phyloP scores from a whole-genome alignment of 2,113 vertebrate species.

The Arvicanthis niloticus region DNA sequence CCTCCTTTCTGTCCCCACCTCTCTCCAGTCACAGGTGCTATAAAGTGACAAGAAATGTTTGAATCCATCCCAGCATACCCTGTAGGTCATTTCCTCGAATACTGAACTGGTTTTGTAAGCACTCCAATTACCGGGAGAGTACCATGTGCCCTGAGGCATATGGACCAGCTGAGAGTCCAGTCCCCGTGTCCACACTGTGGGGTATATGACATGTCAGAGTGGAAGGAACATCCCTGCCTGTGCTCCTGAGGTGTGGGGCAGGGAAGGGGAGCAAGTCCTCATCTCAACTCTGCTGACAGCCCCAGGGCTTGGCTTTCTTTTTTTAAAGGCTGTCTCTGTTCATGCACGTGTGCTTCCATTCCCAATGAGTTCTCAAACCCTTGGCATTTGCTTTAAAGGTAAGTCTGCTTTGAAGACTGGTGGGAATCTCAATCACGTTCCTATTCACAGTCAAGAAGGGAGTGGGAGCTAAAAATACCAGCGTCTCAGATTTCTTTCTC shows the following conservation, averaged over 20 bases:
- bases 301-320: background rate
- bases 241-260: background rate
- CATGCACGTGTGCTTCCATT: slow-evolving; percentile 16
- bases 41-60: slow-evolving; percentile 22
- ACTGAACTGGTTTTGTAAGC: background rate
- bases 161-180: background rate
- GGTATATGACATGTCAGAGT: background rate
- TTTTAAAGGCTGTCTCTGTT: slow-evolving; percentile 5
- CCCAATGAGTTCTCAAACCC: slow-evolving; percentile 68
- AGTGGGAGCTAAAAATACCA: slow-evolving; percentile 73
- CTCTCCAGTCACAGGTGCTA: background rate
- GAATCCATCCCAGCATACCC: background rate
- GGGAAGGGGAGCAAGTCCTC: background rate
- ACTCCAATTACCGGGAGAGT: background rate
- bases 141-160: background rate
- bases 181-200: background rate
- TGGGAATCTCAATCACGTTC: slow-evolving; percentile 71
- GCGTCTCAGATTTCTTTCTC: slow-evolving; percentile 35
- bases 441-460: slow-evolving; percentile 57
- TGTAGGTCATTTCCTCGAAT: slow-evolving; percentile 30
- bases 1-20: background rate
- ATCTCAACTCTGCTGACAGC: slow-evolving; percentile 42
- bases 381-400: slow-evolving; percentile 76
- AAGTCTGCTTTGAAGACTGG: slow-evolving; percentile 76
- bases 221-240: background rate